Percentiles rank a stretch among this genome's conserved stretches.
Conservation (phyloP, 1,140 invertebrate genomes). For the Platyscapa corneri region DNA sequence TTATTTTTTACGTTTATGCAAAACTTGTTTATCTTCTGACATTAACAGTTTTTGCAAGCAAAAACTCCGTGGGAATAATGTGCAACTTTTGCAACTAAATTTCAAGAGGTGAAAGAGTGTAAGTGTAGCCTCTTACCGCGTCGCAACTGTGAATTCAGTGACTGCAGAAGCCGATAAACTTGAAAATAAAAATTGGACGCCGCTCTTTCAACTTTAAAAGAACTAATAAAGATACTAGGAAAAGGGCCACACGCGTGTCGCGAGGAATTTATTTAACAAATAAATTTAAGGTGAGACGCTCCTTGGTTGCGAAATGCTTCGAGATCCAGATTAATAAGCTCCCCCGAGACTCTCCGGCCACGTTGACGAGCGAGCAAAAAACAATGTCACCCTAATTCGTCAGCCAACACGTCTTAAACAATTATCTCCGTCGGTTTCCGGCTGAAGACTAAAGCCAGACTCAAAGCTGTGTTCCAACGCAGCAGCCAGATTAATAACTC, state of each 20-base stretch:
- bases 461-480: neutral
- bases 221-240: too few relatives aligned
- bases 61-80: neutral
- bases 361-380: neutral
- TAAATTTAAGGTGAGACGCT: too few relatives aligned
- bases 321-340: neutral
- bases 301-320: neutral
- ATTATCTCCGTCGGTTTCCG: constrained; percentile 13
- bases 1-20: neutral
- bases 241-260: too few relatives aligned
- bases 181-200: too few relatives aligned
- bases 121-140: neutral
- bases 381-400: neutral
- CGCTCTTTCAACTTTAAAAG: too few relatives aligned
- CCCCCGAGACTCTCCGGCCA: neutral
- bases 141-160: too few relatives aligned
- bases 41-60: neutral
- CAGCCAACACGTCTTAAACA: constrained; percentile 15
- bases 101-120: neutral
- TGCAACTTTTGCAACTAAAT: neutral
- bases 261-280: too few relatives aligned
- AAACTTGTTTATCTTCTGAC: neutral
- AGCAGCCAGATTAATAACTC: neutral
- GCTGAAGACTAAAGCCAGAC: neutral
- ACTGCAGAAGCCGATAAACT: too few relatives aligned